Evolutionary conservation across 1,140 invertebrate species (phyloP), one percentile per base, ranked within the genome.

Genomic region (Plodia interpunctella): DNA sequence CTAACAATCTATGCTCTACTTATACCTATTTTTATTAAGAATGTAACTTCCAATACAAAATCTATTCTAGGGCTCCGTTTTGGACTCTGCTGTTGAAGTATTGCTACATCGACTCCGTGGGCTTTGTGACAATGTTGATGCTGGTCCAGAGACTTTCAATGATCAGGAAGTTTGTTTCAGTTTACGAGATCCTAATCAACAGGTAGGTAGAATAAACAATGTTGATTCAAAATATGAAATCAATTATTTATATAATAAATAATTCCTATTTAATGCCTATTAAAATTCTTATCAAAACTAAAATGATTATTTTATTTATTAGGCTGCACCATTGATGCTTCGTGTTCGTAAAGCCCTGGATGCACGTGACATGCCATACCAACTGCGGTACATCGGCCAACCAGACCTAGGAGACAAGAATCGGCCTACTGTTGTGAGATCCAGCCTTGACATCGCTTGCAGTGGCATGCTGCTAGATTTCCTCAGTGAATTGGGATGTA

Each of bases 81-180:
- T 98, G 25, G 97, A 99, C 84, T 93, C 93, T n/a, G 94, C 96
- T 50, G 96, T 98, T 11, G 97, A 98, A 86, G 95, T 97, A n/a
- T 91, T 99, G 17, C 90, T 98, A 13, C 97, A 99, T 78, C 91
- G 97, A 69, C 91, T 99, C 11, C 92, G 97, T 69, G 97, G 98
- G 1, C 91, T 98, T 0, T 98, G 97, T 88, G 98, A 99, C 70
- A 98, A 98, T 91, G 95, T 97, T 5, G 97, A 98, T 79, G 93
- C 94, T 59, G 95, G 95, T 5, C 95, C 96, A 8, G 97, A 98
- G 90, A 94, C 94, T 0, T 99, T 98, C 81, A 93, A 97, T 78
- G 97, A 98, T 90, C 95, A 97, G 72, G 96, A 97, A 91, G 93
- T 96, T 71, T 96, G 95, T 80, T 96, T 96, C 72, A 95, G 93